Evolutionary conservation across 2,888 invertebrate genomes (phyloP).

Genomic region (Hoplodrina ambigua): DNA sequence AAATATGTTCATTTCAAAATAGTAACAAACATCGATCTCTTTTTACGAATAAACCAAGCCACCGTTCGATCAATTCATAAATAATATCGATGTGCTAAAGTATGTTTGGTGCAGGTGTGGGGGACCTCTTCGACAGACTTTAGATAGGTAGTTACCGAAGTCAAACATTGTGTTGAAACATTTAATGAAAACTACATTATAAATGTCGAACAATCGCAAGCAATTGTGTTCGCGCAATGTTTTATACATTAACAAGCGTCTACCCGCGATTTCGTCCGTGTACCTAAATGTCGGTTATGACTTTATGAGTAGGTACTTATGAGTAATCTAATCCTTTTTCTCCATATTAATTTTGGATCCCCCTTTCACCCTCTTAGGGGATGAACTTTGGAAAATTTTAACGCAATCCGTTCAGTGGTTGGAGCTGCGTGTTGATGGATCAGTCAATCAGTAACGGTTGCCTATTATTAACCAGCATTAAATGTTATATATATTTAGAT

Average conservation of each 20-base stretch:
- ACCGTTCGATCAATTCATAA: slow-evolving; percentile 41
- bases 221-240: slow-evolving; percentile 4
- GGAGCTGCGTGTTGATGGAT: too few relatives aligned
- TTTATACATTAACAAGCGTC: not conserved
- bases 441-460: too few relatives aligned
- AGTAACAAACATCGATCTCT: slow-evolving; percentile 33
- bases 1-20: slow-evolving; percentile 50
- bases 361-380: too few relatives aligned
- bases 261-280: too few relatives aligned
- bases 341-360: too few relatives aligned
- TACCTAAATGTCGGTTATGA: too few relatives aligned
- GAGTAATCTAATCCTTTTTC: too few relatives aligned
- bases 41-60: slow-evolving; percentile 23
- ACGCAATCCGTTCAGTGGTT: too few relatives aligned
- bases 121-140: not conserved
- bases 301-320: too few relatives aligned
- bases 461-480: too few relatives aligned
- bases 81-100: not conserved
- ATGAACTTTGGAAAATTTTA: too few relatives aligned
- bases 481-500: not conserved
- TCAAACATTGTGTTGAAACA: slow-evolving; percentile 26
- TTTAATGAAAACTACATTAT: slow-evolving; percentile 11
- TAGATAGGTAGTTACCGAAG: slow-evolving; percentile 23
- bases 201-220: slow-evolving; percentile 18
- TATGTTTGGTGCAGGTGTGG: slow-evolving; percentile 7